These are phyloP conservation scores for Procavia capensis DNA, from an alignment of 2,113 vertebrate species.

Conservation along the genomic window DNA sequence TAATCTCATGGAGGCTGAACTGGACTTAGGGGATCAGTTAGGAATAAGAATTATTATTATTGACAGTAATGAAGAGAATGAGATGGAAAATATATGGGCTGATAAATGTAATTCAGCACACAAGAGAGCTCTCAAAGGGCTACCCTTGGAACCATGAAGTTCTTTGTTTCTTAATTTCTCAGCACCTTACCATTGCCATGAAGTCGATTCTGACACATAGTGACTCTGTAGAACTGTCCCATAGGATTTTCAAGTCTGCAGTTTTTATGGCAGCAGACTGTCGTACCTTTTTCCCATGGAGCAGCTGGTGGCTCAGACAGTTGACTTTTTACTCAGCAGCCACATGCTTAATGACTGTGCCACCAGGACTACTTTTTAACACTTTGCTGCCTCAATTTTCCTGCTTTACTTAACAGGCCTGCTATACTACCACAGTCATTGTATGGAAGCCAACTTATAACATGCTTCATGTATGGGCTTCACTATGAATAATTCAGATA, in stretches of 20 bases:
- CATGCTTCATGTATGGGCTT: not conserved
- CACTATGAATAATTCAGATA: not conserved
- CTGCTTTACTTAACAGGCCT: not conserved
- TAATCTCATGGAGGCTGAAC: not conserved
- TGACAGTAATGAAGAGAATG: not conserved
- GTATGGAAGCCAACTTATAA: not conserved
- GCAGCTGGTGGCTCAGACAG: no score
- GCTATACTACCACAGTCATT: not conserved
- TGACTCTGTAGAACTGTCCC: no score
- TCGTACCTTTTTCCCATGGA: no score
- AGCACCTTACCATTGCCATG: not conserved
- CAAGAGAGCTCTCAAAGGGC: not conserved
- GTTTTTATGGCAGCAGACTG: no score
- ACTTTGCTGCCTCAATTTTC: not conserved
- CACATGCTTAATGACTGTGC: no score
- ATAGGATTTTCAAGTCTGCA: no score
- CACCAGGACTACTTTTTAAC: not conserved
- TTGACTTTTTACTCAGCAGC: no score
- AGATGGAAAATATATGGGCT: not conserved
- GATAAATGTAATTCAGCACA: not conserved
- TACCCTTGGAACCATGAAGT: not conserved
- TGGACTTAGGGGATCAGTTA: not conserved
- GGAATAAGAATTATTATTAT: not conserved
- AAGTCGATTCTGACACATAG: no score
- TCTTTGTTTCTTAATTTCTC: not conserved